Conservation (phyloP, 35 echinoderm and acorn worm genomes). For the Hemicentrotus pulcherrimus region DNA sequence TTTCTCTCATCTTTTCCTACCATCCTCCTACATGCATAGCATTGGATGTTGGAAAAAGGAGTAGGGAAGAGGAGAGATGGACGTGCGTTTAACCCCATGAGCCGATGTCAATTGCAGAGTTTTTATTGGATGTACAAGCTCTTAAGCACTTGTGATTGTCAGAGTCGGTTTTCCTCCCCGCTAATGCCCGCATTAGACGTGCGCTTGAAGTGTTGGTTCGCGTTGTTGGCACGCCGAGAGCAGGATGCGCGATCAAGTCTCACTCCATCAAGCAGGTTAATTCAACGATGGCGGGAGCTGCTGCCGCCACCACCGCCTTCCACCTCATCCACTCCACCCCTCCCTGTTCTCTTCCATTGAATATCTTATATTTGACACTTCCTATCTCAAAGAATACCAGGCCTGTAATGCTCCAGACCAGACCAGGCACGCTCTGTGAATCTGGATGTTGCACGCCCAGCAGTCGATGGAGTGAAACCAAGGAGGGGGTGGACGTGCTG, state of each 20-base stretch:
- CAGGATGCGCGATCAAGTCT: conserved; percentile 41
- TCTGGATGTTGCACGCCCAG: background rate
- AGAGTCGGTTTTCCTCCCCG: conserved; percentile 41
- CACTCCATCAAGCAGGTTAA: conserved; percentile 51
- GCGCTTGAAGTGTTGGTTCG: conserved; percentile 28
- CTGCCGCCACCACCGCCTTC: background rate
- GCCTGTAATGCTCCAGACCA: background rate
- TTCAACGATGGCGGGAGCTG: conserved; percentile 23
- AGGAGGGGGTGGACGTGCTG: conserved; percentile 36
- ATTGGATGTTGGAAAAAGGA: background rate
- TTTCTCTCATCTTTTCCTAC: background rate
- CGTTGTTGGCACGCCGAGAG: conserved; percentile 46
- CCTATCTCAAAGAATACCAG: background rate
- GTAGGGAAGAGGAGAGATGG: conserved; percentile 13
- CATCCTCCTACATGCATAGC: background rate
- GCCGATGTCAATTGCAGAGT: conserved; percentile 39
- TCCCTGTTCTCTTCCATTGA: background rate
- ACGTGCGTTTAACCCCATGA: conserved; percentile 44
- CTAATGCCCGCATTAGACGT: conserved; percentile 38
- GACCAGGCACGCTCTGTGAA: background rate
- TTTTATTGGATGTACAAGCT: conserved; percentile 48
- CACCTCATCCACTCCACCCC: background rate
- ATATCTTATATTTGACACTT: background rate
- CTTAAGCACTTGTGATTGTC: conserved; percentile 56
- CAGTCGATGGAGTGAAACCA: conserved; percentile 28